phyloP scores from a whole-genome alignment of 2,797 vertebrate genomes.

The Periparus ater region DNA sequence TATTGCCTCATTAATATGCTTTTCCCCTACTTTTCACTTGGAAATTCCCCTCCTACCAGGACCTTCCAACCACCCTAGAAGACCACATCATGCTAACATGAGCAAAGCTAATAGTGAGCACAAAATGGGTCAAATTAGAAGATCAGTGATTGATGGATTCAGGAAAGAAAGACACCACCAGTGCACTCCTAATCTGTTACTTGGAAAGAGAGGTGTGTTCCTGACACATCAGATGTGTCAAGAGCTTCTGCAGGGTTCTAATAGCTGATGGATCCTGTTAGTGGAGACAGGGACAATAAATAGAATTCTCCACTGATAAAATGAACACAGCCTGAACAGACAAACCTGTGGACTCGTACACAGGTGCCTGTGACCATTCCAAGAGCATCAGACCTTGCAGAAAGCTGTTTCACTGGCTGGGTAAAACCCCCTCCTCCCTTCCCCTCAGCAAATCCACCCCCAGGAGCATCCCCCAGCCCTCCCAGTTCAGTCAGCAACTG shows the following conservation, averaged over 20 bases:
- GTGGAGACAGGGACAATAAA: background rate
- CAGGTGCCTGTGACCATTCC: background rate
- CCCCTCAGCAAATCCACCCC: background rate
- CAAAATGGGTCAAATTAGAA: background rate
- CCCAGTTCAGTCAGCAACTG: accelerated
- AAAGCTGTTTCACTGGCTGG: background rate
- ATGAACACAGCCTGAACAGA: background rate
- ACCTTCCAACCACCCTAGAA: background rate
- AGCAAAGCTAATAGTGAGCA: background rate
- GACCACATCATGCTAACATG: background rate
- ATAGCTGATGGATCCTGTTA: background rate
- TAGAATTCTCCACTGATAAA: background rate
- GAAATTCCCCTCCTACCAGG: background rate
- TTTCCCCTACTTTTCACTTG: background rate
- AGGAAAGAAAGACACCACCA: background rate
- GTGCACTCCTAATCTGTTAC: background rate
- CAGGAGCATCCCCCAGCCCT: no score
- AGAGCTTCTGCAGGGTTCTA: background rate
- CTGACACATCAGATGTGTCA: background rate
- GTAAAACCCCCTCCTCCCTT: background rate
- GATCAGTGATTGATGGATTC: background rate
- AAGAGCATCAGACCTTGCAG: background rate
- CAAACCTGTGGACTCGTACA: background rate
- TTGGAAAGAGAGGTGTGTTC: background rate
- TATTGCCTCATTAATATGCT: background rate